These are phyloP conservation scores for Chymomyza costata DNA, from an alignment of 1,140 invertebrate genomes.

Conservation along the genomic window DNA sequence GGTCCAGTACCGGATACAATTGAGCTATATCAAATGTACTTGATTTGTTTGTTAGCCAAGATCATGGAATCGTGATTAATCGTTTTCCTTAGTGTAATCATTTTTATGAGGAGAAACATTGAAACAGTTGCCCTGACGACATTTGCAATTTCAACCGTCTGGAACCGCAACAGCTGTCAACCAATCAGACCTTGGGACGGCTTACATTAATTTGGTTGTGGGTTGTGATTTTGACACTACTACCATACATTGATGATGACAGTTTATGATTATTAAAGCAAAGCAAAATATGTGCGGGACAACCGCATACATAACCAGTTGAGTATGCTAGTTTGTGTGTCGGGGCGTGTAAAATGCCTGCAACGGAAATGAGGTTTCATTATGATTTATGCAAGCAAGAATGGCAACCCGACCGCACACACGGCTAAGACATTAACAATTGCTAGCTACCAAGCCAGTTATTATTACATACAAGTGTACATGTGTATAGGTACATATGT, in stretches of 20 bases:
- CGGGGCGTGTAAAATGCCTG: constrained; percentile 58
- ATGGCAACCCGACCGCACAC: constrained; percentile 19
- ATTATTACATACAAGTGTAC: constrained; percentile 10
- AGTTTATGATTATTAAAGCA: constrained; percentile 70
- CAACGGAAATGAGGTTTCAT: constrained; percentile 70
- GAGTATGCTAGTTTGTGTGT: background rate
- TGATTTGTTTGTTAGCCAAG: no score
- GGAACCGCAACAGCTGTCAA: constrained; percentile 15
- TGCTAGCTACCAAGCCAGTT: constrained; percentile 30
- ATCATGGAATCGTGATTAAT: no score
- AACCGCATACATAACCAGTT: constrained; percentile 7
- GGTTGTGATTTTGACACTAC: no score
- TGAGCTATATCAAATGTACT: no score
- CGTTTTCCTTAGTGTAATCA: no score
- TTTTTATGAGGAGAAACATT: no score
- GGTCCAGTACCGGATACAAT: no score
- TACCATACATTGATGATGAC: constrained; percentile 50
- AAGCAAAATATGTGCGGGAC: constrained; percentile 51
- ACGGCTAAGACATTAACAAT: constrained; percentile 49
- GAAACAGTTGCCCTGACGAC: background rate
- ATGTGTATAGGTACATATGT: no score
- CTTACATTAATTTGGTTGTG: no score
- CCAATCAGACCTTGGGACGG: no score
- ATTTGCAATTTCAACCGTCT: background rate
- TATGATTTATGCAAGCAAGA: constrained; percentile 56